phyloP scores from a whole-genome alignment of 2,113 vertebrate genomes.

The Cyprinodon tularosa region DNA sequence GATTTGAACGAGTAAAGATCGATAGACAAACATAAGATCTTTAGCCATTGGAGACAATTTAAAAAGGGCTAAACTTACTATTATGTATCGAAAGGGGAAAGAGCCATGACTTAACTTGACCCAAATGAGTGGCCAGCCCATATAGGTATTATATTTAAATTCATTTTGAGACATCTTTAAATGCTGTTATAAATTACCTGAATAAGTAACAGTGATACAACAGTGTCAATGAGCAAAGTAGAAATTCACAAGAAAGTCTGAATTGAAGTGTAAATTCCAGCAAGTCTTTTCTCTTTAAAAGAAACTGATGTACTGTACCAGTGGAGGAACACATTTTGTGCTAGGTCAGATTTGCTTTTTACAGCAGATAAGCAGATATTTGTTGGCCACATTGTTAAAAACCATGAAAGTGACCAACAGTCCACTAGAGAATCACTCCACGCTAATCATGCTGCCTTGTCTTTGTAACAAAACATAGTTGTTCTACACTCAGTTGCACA shows the following conservation, averaged over 20 bases:
- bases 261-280: background rate
- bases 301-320: too few relatives aligned
- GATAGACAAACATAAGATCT: too few relatives aligned
- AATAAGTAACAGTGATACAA: background rate
- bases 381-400: conserved; percentile 63
- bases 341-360: conserved; percentile 54
- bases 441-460: conserved; percentile 34
- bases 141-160: background rate
- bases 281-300: background rate
- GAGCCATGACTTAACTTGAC: too few relatives aligned
- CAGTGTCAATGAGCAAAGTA: background rate
- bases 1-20: too few relatives aligned
- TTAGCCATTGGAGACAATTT: too few relatives aligned
- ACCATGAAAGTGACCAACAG: conserved; percentile 18
- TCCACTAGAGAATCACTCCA: conserved; percentile 59
- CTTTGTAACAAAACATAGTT: background rate
- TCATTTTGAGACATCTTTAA: background rate
- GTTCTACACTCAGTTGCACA: conserved; percentile 2
- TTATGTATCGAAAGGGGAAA: too few relatives aligned
- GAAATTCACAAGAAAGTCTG: background rate
- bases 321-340: conserved; percentile 25
- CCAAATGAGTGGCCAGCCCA: background rate
- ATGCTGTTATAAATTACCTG: background rate
- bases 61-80: too few relatives aligned
- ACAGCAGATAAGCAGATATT: conserved; percentile 44